Percentiles rank a stretch among this genome's conserved stretches.
Evolutionary conservation across 2,797 vertebrate species (phyloP).

Genomic region (Anomalospiza imberbis): DNA sequence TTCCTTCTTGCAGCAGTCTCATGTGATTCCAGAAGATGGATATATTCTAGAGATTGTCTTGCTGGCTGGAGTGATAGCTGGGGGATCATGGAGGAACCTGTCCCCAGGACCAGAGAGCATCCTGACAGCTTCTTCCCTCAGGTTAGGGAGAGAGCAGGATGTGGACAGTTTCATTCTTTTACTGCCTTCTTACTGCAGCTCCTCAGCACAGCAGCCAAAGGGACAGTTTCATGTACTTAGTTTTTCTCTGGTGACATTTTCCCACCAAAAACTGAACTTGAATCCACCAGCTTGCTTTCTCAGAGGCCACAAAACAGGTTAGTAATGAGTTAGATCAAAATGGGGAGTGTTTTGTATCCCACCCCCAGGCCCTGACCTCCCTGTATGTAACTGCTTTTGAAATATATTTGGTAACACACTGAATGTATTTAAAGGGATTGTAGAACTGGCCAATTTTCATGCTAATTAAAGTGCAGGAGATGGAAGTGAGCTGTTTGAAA

Average conservation of each 20-base stretch:
- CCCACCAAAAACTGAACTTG: not conserved
- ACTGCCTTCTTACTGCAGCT: not conserved
- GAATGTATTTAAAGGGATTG: slow-evolving; percentile 53
- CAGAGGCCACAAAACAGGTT: not conserved
- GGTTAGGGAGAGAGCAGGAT: not conserved
- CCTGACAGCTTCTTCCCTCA: not conserved
- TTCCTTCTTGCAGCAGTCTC: not conserved
- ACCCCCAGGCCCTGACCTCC: not conserved
- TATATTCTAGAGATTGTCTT: not conserved
- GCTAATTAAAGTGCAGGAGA: slow-evolving; percentile 65
- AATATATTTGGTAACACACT: slow-evolving; percentile 53
- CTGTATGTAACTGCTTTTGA: slow-evolving; percentile 16
- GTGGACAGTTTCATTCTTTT: not conserved
- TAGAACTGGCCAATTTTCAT: slow-evolving; percentile 63
- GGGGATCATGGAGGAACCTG: not conserved
- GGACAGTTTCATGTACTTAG: not conserved
- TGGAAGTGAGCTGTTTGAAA: slow-evolving; percentile 64
- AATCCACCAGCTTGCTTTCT: not conserved
- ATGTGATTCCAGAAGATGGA: not conserved
- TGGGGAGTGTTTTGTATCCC: not conserved
- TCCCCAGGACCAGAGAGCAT: not conserved
- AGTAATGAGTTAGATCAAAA: slow-evolving; percentile 38
- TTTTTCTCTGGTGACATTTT: not conserved
- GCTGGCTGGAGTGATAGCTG: not conserved
- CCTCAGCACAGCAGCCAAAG: not conserved